These are phyloP conservation scores for Caenorhabditis zanzibari DNA, from an alignment of 2,888 invertebrate species.

Conservation along the genomic window DNA sequence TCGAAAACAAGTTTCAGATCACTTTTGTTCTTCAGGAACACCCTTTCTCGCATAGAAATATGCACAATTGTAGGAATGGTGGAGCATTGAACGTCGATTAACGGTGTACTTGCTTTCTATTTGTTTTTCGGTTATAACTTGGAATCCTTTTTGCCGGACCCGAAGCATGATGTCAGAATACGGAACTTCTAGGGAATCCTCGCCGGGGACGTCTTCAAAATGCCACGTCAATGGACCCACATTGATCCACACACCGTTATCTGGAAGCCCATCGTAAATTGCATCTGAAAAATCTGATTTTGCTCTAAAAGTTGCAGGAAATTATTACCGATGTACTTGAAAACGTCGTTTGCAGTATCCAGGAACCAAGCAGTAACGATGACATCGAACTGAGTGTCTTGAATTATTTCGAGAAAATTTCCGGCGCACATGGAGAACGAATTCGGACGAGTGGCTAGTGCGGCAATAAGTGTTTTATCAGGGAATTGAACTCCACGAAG, in stretches of 20 bases:
- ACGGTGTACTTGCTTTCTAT: conserved; percentile 68
- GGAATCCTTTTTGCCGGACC: conserved; percentile 57
- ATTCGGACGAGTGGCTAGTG: conserved; percentile 29
- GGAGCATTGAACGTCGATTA: conserved; percentile 71
- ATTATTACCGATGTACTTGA: conserved; percentile 90
- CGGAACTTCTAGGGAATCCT: conserved; percentile 69
- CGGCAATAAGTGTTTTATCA: conserved; percentile 89
- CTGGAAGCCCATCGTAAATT: conserved; percentile 92
- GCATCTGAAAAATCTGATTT: conserved; percentile 48
- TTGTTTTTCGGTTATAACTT: conserved; percentile 52
- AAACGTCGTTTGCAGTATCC: conserved; percentile 97
- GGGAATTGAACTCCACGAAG: conserved; percentile 90
- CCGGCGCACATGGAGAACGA: conserved; percentile 97
- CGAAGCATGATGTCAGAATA: conserved; percentile 67
- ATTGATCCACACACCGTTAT: conserved; percentile 87
- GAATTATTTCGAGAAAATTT: conserved; percentile 92
- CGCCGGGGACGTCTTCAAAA: conserved; percentile 73
- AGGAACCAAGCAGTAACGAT: conserved; percentile 98
- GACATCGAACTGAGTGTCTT: conserved; percentile 90
- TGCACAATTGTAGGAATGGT: conserved; percentile 70
- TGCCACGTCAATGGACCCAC: conserved; percentile 90
- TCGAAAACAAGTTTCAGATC: background rate
- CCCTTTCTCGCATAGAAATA: conserved; percentile 68
- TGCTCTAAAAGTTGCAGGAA: too few species aligned
- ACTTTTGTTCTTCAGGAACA: too few species aligned